Conservation (phyloP, 2,888 invertebrate genomes). For the Cancer borealis region DNA sequence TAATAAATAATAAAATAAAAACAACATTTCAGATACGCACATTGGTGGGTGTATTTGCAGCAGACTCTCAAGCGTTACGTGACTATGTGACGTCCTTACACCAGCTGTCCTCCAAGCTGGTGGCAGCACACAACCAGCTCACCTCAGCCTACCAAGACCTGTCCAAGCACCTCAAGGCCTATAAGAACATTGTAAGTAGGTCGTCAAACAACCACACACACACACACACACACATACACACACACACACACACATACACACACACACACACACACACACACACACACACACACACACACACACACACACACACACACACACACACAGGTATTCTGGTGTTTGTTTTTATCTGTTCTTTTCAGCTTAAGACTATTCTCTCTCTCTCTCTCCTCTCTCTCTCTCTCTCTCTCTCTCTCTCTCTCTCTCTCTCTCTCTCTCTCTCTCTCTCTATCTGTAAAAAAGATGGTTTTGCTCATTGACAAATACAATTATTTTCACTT, state of each 20-base stretch:
- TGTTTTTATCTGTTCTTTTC: too few species aligned
- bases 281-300: not conserved
- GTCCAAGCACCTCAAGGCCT: slow-evolving; percentile 73
- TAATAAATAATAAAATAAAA: not conserved
- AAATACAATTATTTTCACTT: too few species aligned
- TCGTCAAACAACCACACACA: not conserved
- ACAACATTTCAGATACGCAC: slow-evolving; percentile 66
- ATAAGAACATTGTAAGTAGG: slow-evolving; percentile 67
- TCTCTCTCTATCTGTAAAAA: not conserved
- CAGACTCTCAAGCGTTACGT: slow-evolving; percentile 65
- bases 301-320: too few species aligned
- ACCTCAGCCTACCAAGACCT: slow-evolving; percentile 76
- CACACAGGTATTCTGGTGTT: too few species aligned
- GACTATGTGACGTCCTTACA: slow-evolving; percentile 74
- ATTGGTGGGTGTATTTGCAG: slow-evolving; percentile 69
- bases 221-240: not conserved
- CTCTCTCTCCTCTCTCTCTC: not conserved
- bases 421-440: slow-evolving; percentile 45
- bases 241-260: too few species aligned
- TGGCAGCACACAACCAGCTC: slow-evolving; percentile 74
- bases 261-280: too few species aligned
- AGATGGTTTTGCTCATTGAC: too few species aligned
- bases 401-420: slow-evolving; percentile 6
- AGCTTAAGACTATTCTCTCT: not conserved
- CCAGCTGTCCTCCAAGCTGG: slow-evolving; percentile 74